Base-by-base conservation (phyloP, 2,797 vertebrate genomes). In the Enteromius unitaeniatus region DNA sequence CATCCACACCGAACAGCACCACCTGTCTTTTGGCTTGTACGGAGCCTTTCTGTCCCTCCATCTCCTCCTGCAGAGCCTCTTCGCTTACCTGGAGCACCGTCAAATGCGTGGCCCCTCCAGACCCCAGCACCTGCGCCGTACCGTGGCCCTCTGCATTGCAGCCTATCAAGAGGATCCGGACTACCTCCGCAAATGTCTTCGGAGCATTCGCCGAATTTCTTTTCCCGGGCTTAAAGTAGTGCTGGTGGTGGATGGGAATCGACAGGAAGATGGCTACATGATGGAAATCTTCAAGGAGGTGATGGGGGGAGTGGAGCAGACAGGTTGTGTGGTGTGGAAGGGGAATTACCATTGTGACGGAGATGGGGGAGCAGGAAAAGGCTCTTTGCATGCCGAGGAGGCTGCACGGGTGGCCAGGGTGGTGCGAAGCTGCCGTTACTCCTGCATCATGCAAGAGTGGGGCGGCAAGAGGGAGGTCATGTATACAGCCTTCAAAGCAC, bases 401-500 rank as follows among this genome's bases (percentile, higher is more conserved):
- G 93, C 94, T 64, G 92, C 90, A 2, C 94, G 86, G 0, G 95
- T 98, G 45, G 92, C 94, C 65, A 91, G 93, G 0, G 92, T 97
- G 72, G 97, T 98, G 76, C 95, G 93, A 37, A 51, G 92, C 86
- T 96, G 93, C 87, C 95, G 95, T 37, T 97, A 95, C 90, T 95
- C 96, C 45, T 99, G 98, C 84, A 91, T 99, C 92, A 97, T 99
- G 94, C 98, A 99, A 93, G 96, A 98, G 90, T 99, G 98, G 98
- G 98, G 98, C 1, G 98, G 98, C 40, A 99, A 99, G 90, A 93
- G 98, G 40, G 98, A 99, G 90, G 98, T 99, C 90, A 99, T 99
- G 98, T 99, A 99, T 95, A 99, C 97, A 0, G 98, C 98, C 80
- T 99, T 99, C 89, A 97, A 96, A 88, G 97, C 97, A 0, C 96